These are phyloP conservation scores for Porites lobata DNA, from an alignment of 92 coral and sea anemone species.

Conservation along the genomic window DNA sequence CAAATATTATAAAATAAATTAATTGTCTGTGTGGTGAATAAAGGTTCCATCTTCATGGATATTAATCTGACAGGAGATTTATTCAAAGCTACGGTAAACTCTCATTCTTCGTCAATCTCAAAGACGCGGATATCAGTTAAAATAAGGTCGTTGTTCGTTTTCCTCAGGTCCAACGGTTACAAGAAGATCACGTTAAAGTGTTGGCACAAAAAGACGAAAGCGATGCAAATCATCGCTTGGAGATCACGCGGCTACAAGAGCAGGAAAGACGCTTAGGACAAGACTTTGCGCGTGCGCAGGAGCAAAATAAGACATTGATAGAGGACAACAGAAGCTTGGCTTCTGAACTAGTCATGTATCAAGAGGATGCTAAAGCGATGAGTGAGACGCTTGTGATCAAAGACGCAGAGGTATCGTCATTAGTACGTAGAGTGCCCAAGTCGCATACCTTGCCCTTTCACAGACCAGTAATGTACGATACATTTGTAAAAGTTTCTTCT, in stretches of 20 bases:
- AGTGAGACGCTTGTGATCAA: slow-evolving; percentile 92
- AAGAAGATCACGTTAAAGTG: slow-evolving; percentile 89
- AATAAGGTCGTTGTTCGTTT: no score
- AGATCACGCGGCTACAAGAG: slow-evolving; percentile 73
- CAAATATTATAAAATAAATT: no score
- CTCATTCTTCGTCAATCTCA: no score
- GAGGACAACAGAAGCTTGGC: slow-evolving; percentile 85
- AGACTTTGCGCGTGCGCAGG: slow-evolving; percentile 80
- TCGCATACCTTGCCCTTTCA: no score
- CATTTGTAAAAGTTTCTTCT: no score
- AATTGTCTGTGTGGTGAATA: no score
- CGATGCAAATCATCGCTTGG: slow-evolving; percentile 86
- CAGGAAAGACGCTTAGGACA: slow-evolving; percentile 69
- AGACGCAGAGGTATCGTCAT: slow-evolving; percentile 89
- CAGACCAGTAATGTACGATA: no score
- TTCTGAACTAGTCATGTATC: slow-evolving; percentile 75
- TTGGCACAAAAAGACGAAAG: slow-evolving; percentile 89
- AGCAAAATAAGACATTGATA: slow-evolving; percentile 61
- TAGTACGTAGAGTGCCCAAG: no score
- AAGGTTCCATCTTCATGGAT: no score
- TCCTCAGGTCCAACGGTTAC: slow-evolving; percentile 87
- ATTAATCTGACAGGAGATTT: no score
- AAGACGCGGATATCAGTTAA: no score
- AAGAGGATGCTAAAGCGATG: slow-evolving; percentile 84
- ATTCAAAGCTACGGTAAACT: no score